These are phyloP conservation scores for Sardina pilchardus DNA, from an alignment of 2,113 vertebrate species.

Conservation along the genomic window DNA sequence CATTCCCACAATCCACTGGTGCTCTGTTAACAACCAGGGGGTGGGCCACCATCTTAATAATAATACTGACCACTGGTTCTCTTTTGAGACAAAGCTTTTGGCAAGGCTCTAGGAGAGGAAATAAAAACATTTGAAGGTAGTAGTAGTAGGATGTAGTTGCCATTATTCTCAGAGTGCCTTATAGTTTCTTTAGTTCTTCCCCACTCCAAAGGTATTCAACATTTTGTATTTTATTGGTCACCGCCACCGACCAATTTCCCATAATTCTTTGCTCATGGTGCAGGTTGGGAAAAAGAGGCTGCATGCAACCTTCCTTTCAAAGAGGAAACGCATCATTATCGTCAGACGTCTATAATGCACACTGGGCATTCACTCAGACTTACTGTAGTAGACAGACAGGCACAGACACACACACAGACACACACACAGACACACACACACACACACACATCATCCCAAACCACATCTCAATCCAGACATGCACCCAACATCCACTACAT, in stretches of 20 bases:
- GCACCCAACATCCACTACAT: neutral
- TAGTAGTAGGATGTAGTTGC: too few relatives aligned
- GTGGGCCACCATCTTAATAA: neutral
- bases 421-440: neutral
- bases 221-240: neutral
- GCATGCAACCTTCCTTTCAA: neutral
- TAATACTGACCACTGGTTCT: neutral
- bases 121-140: neutral
- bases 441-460: neutral
- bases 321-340: conserved; percentile 19
- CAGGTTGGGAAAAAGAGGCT: neutral
- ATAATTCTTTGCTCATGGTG: neutral
- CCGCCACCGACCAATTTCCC: neutral
- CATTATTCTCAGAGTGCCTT: neutral
- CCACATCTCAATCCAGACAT: neutral
- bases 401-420: neutral
- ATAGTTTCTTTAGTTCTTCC: neutral
- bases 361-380: neutral
- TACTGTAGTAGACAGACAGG: neutral
- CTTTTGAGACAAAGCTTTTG: neutral
- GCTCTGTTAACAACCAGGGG: neutral
- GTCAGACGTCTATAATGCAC: neutral
- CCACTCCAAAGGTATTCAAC: neutral
- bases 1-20: neutral
- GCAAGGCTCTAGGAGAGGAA: neutral